Evolutionary conservation across 2,888 invertebrate species (phyloP).

Genomic region (Caenorhabditis angaria): DNA sequence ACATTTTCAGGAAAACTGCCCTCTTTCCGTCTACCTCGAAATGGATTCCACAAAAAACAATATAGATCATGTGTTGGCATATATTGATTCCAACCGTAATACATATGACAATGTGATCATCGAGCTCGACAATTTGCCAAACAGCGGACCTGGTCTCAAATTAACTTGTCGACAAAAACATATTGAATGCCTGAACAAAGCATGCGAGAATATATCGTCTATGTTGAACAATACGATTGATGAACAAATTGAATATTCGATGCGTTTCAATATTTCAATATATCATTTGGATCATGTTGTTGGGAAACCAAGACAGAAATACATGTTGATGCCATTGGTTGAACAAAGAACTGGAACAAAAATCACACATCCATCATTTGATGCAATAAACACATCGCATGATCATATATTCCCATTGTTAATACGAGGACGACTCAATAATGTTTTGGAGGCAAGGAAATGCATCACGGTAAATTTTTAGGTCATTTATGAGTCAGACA

Average conservation of each 20-base stretch:
- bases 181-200: neutral
- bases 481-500: neutral
- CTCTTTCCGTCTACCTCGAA: conserved; percentile 19
- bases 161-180: neutral
- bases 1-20: conserved; percentile 18
- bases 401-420: conserved; percentile 5
- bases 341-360: conserved; percentile 10
- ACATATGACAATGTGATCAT: neutral
- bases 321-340: conserved; percentile 5
- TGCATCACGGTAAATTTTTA: conserved; percentile 29
- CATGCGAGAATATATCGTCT: neutral
- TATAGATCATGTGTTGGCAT: conserved; percentile 3
- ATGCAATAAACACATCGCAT: conserved; percentile 9
- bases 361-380: conserved; percentile 15
- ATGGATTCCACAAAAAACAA: conserved; percentile 11
- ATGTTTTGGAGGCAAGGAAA: conserved; percentile 26
- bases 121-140: neutral
- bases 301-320: conserved; percentile 6
- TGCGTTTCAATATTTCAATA: conserved; percentile 11
- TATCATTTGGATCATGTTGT: conserved; percentile 30
- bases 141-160: neutral
- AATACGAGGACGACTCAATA: conserved; percentile 10
- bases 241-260: neutral
- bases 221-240: neutral
- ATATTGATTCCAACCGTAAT: neutral